Conservation (phyloP, 2,113 vertebrate genomes). For the Anolis sagrei region DNA sequence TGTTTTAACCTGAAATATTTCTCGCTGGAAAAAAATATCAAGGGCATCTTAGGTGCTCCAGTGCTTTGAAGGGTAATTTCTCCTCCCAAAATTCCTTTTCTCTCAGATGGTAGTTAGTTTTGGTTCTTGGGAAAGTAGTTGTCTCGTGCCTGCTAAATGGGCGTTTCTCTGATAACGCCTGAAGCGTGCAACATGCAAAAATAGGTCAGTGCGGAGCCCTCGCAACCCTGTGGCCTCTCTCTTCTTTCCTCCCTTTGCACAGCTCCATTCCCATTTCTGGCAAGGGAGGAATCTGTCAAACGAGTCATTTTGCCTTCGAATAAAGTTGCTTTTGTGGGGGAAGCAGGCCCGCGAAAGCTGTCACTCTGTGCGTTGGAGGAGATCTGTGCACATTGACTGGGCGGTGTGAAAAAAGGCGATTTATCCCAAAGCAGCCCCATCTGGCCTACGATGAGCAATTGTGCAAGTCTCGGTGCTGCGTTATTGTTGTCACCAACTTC, state of each 20-base stretch:
- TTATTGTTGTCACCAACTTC: too few species aligned
- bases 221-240: not conserved
- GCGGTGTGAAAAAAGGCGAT: not conserved
- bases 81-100: too few species aligned
- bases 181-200: not conserved
- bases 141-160: not conserved
- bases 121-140: not conserved
- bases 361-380: not conserved
- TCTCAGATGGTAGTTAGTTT: too few species aligned
- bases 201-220: not conserved
- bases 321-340: too few species aligned
- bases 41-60: not conserved
- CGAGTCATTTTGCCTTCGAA: not conserved
- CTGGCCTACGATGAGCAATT: not conserved
- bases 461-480: too few species aligned
- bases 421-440: not conserved
- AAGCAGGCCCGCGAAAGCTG: not conserved
- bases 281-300: not conserved
- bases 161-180: not conserved
- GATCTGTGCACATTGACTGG: not conserved
- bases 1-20: too few species aligned
- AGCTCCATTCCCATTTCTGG: not conserved
- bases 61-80: too few species aligned
- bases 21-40: not conserved
- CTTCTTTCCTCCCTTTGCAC: too few species aligned